Evolutionary conservation across 2,113 vertebrate species (phyloP), one percentile per base, ranked within the genome.

Genomic region (Notechis scutatus): DNA sequence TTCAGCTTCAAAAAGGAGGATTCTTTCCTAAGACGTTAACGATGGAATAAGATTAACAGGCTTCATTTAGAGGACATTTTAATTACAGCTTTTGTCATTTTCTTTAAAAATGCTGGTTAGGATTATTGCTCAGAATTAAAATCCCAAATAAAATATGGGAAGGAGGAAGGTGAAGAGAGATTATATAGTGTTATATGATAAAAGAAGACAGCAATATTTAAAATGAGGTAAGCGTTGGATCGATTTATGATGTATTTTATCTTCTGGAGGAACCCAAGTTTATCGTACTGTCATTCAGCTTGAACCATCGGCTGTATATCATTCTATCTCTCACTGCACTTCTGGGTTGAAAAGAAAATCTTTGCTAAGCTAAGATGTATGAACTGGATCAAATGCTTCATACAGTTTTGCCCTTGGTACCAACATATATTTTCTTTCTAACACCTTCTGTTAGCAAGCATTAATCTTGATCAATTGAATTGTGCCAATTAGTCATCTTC

Each of bases 171-270:
- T 96, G 97, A 98, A 93, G 74, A 96, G 96, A 98, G 97, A 97
- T 98, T 98, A 98, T 98, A 97, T 97, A 97, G 98, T 98, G 98
- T 98, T 98, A 98, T 97, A 96, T 98, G 98, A 98, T 98, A 98
- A 98, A 98, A 98, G 97, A 95, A 98, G 98, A 98, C 97, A 98
- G 98, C 98, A 98, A 98, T 98, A 98, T 98, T 98, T 98, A 98
- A 98, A 98, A 97, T 98, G 98, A 98, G 97, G 98, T 98, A 98
- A 98, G 98, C 98, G 97, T 98, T 97, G 96, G 95, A 95, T 96
- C 97, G 97, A 98, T 98, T 99, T 98, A 98, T 98, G 97, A 97
- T 96, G 97, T 97, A 98, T 98, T 98, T 96, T 97, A 97, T 98
- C 97, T 98, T 95, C 96, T 95, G 89, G 96, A 98, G 96, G 97